Evolutionary conservation across 2,888 invertebrate species (phyloP).

Genomic region (Lepetodrilus schrolli): DNA sequence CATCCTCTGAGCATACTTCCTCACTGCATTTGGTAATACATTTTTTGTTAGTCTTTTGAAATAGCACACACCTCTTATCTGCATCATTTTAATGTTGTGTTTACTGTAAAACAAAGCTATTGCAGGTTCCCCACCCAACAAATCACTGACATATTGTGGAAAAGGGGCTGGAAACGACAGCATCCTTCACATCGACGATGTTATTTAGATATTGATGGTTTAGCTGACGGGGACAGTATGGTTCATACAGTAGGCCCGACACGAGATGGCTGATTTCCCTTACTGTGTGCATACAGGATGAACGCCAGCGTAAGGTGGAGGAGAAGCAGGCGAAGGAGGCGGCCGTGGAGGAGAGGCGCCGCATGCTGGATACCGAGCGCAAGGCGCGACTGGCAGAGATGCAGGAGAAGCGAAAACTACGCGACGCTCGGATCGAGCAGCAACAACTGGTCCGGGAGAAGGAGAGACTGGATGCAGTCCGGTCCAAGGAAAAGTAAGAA

Average conservation of each 20-base stretch:
- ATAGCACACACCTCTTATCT: too few relatives aligned
- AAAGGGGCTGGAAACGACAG: too few relatives aligned
- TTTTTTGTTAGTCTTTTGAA: too few relatives aligned
- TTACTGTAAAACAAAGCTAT: too few relatives aligned
- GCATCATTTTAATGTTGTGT: too few relatives aligned
- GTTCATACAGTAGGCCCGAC: not conserved
- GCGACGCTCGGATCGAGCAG: slow-evolving; percentile 86
- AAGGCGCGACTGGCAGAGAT: slow-evolving; percentile 78
- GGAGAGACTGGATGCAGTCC: slow-evolving; percentile 84
- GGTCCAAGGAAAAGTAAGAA: slow-evolving; percentile 82
- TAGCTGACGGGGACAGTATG: too few relatives aligned
- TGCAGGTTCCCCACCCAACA: too few relatives aligned
- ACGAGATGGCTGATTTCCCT: not conserved
- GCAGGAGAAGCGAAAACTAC: slow-evolving; percentile 87
- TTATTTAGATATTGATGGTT: too few relatives aligned
- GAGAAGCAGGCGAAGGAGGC: slow-evolving; percentile 97
- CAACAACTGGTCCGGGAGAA: slow-evolving; percentile 86
- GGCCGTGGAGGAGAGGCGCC: slow-evolving; percentile 91
- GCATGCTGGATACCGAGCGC: slow-evolving; percentile 88
- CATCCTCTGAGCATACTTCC: too few relatives aligned
- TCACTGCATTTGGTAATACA: too few relatives aligned
- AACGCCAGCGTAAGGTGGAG: slow-evolving; percentile 87
- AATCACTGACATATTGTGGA: too few relatives aligned
- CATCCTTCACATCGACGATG: too few relatives aligned
- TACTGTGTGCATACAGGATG: slow-evolving; percentile 85